phyloP scores from a whole-genome alignment of 2,888 invertebrate species.

The Amiota minor region DNA sequence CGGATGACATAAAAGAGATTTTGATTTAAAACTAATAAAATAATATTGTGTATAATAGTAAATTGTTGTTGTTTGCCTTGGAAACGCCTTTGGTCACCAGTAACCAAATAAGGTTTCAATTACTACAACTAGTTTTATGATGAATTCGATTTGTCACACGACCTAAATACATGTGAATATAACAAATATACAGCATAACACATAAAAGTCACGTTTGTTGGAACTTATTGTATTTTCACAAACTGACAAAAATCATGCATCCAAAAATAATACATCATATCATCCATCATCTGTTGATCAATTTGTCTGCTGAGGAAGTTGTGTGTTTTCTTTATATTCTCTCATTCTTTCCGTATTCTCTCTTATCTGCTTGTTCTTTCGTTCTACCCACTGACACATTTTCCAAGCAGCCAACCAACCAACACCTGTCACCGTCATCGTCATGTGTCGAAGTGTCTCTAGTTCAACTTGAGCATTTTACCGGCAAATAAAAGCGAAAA shows the following conservation, averaged over 20 bases:
- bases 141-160: no score
- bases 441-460: no score
- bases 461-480: background rate
- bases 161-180: no score
- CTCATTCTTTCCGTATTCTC: background rate
- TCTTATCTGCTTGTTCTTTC: constrained; percentile 2
- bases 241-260: background rate
- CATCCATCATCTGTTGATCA: background rate
- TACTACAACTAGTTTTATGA: no score
- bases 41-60: background rate
- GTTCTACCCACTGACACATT: constrained; percentile 11
- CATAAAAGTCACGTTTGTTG: constrained; percentile 8
- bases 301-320: background rate
- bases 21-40: background rate
- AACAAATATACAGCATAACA: background rate
- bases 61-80: constrained; percentile 8
- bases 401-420: background rate
- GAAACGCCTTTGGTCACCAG: background rate
- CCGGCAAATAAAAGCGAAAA: constrained; percentile 4
- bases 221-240: background rate
- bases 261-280: constrained; percentile 4
- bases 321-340: no score
- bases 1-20: constrained; percentile 17
- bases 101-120: background rate
- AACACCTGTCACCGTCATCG: no score